Percentiles rank a stretch among this genome's conserved stretches.
phyloP scores from a whole-genome alignment of 2,888 invertebrate genomes.

The Autographa gamma region DNA sequence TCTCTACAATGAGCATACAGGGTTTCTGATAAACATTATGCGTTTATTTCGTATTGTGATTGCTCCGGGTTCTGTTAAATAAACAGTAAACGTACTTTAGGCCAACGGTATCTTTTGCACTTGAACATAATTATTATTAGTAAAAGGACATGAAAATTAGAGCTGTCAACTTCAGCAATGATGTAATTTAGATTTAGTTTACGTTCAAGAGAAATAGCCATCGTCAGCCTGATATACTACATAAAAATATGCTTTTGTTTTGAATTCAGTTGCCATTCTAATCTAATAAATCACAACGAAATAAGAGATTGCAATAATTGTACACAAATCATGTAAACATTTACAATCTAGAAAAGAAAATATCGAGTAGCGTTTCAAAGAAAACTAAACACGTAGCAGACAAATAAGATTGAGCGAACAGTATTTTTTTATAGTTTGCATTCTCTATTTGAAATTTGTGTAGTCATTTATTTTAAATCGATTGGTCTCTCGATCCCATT shows the following conservation, averaged over 20 bases:
- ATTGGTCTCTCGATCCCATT: neutral
- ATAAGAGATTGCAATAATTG: too few relatives aligned
- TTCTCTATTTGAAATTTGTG: neutral
- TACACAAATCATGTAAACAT: neutral
- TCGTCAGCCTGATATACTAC: too few relatives aligned
- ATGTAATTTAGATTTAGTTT: too few relatives aligned
- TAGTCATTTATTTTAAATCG: neutral
- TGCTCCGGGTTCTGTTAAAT: neutral
- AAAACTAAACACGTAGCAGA: constrained; percentile 4
- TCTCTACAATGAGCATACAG: constrained; percentile 32
- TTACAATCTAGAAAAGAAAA: neutral
- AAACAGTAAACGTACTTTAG: too few relatives aligned
- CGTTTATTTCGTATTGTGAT: neutral
- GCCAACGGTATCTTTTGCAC: too few relatives aligned
- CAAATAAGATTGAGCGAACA: constrained; percentile 1
- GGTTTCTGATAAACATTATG: constrained; percentile 24
- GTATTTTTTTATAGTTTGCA: neutral
- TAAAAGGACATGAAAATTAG: too few relatives aligned
- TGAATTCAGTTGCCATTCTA: too few relatives aligned
- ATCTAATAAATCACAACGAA: too few relatives aligned
- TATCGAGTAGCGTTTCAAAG: neutral
- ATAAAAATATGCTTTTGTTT: too few relatives aligned
- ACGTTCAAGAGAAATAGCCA: too few relatives aligned
- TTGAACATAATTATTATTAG: too few relatives aligned
- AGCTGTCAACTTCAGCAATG: too few relatives aligned